A percentile compares a stretch with the other conserved stretches of the same genome.
Evolutionary conservation across 1,140 invertebrate species (phyloP).

Genomic region (Lasioglossum baleicum): DNA sequence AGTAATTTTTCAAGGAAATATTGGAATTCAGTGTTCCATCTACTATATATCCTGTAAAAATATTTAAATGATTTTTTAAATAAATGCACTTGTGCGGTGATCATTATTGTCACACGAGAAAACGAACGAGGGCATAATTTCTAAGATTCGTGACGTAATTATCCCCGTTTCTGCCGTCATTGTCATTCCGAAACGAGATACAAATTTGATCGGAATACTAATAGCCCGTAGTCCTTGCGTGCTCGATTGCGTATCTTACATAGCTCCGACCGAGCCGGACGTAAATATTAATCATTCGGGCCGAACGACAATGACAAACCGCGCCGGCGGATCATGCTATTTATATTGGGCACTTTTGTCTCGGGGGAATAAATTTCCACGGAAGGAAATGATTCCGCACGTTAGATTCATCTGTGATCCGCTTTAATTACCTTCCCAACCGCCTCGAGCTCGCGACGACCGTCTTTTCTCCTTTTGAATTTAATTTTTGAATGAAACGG

Average conservation of each 20-base stretch:
- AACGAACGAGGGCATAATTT: background rate
- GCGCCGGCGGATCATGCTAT: background rate
- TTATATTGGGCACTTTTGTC: background rate
- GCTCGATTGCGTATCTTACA: background rate
- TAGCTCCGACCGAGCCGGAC: background rate
- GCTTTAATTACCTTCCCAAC: constrained; percentile 33
- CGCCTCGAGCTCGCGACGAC: constrained; percentile 8
- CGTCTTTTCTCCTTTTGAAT: constrained; percentile 17
- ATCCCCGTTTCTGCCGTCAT: background rate
- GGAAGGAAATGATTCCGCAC: background rate
- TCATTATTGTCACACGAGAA: too few species aligned
- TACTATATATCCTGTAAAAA: too few species aligned
- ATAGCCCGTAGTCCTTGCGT: background rate
- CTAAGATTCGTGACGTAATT: background rate
- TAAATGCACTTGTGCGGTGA: background rate
- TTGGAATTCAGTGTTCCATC: too few species aligned
- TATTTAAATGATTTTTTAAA: too few species aligned
- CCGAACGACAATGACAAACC: background rate
- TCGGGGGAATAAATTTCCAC: background rate
- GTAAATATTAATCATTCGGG: background rate
- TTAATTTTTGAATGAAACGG: constrained; percentile 7
- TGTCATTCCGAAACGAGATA: background rate
- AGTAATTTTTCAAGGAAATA: too few species aligned
- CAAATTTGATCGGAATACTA: background rate
- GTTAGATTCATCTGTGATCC: constrained; percentile 11